Conservation (phyloP, 2,113 vertebrate species). For the Rhizomys pruinosus region DNA sequence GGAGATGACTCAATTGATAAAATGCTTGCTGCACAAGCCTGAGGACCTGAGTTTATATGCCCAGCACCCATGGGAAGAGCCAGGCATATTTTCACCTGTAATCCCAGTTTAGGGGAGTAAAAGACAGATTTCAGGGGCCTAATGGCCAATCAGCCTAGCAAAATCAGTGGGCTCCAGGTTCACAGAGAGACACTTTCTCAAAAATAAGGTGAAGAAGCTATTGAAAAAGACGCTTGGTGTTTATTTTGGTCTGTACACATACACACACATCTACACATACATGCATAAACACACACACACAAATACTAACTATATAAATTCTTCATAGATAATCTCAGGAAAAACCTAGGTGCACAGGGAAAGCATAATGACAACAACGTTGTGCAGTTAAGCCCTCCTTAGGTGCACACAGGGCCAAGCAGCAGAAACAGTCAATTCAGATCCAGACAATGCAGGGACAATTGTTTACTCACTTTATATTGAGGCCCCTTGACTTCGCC, state of each 20-base stretch:
- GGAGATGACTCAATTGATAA: background rate
- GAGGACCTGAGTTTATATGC: too few species aligned
- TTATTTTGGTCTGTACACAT: background rate
- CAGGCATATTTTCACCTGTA: background rate
- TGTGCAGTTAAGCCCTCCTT: background rate
- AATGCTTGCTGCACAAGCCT: background rate
- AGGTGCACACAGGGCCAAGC: background rate
- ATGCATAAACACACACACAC: background rate
- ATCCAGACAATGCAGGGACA: background rate
- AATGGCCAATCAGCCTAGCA: background rate
- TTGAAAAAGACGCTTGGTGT: background rate
- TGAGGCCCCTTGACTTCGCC: background rate
- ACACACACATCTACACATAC: background rate
- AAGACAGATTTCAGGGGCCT: background rate
- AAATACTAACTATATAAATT: slow-evolving; percentile 24
- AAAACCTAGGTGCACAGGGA: background rate
- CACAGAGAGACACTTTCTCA: background rate
- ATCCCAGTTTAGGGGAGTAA: background rate
- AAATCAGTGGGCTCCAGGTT: background rate
- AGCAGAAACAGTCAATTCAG: background rate
- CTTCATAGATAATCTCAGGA: background rate
- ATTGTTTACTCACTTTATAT: background rate
- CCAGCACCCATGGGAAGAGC: background rate
- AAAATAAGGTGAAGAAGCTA: background rate
- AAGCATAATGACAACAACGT: background rate